Evolutionary conservation across 2,113 vertebrate species (phyloP).

Genomic region (Chauna torquata): DNA sequence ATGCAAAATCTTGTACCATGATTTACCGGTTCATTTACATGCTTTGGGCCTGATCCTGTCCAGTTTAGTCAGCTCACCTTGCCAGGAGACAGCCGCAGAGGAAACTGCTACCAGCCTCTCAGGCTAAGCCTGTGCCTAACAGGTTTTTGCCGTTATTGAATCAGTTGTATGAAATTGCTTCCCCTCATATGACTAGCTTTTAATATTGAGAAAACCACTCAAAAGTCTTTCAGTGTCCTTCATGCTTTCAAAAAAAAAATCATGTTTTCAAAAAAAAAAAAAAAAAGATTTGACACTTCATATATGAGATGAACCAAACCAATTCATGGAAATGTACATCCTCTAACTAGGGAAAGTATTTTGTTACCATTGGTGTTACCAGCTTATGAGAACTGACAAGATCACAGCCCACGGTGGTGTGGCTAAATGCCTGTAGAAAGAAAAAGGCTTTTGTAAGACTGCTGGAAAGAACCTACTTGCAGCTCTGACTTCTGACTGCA

Average conservation of each 20-base stretch:
- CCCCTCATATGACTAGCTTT: background rate
- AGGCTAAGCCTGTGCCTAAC: background rate
- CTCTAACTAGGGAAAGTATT: constrained; percentile 61
- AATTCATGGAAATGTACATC: constrained; percentile 62
- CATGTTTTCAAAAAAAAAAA: background rate
- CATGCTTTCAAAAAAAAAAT: background rate
- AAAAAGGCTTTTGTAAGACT: constrained; percentile 68
- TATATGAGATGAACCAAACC: constrained; percentile 49
- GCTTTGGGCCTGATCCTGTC: background rate
- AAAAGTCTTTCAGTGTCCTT: constrained; percentile 19
- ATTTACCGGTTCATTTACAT: background rate
- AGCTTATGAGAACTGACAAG: constrained; percentile 72
- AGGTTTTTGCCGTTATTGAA: background rate
- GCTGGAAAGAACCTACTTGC: constrained; percentile 50
- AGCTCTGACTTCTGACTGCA: constrained; percentile 40
- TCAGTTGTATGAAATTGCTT: background rate
- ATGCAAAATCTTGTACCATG: background rate
- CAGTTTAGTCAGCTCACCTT: background rate
- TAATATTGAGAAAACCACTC: background rate
- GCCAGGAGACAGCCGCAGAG: background rate
- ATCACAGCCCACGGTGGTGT: constrained; percentile 52
- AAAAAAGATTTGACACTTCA: constrained; percentile 1
- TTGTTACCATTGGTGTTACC: constrained; percentile 64
- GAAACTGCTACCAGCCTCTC: background rate
- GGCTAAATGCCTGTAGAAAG: constrained; percentile 61